A percentile compares a stretch with the other conserved stretches of the same genome.
phyloP scores from a whole-genome alignment of 30 jellyfish, hydroid and myxozoan genomes.

The Catostylus mosaicus region DNA sequence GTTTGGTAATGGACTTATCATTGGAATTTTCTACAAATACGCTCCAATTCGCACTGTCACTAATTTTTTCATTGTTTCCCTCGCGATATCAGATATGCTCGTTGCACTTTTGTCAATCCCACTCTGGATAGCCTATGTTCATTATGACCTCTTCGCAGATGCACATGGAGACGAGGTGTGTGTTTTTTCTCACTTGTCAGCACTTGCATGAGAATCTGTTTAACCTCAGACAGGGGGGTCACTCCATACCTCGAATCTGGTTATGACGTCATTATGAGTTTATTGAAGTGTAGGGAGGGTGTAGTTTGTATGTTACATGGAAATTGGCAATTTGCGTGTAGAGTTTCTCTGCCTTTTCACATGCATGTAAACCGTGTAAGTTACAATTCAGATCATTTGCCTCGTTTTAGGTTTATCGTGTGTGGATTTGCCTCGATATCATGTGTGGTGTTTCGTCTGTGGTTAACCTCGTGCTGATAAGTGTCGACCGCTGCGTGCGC shows the following conservation, averaged over 20 bases:
- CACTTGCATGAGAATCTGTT: too few relatives aligned
- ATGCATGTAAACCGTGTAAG: too few relatives aligned
- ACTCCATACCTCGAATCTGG: too few relatives aligned
- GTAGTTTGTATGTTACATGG: too few relatives aligned
- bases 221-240: too few relatives aligned
- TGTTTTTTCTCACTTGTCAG: too few relatives aligned
- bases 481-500: constrained; percentile 71
- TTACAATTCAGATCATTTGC: too few relatives aligned
- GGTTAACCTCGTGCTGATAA: constrained; percentile 66
- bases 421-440: constrained; percentile 74
- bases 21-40: constrained; percentile 33
- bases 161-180: constrained; percentile 20
- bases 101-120: constrained; percentile 52
- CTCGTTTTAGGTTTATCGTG: constrained; percentile 43
- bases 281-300: too few relatives aligned
- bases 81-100: constrained; percentile 43
- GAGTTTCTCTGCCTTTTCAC: too few relatives aligned
- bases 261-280: too few relatives aligned
- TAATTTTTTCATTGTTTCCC: constrained; percentile 46
- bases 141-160: constrained; percentile 15
- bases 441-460: constrained; percentile 81
- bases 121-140: constrained; percentile 41
- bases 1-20: constrained; percentile 38
- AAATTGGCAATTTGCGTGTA: too few relatives aligned
- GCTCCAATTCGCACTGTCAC: constrained; percentile 48